Evolutionary conservation across 2,888 invertebrate genomes (phyloP), one percentile per base, ranked within the genome.

Genomic region (Lasioglossum leucozonium): DNA sequence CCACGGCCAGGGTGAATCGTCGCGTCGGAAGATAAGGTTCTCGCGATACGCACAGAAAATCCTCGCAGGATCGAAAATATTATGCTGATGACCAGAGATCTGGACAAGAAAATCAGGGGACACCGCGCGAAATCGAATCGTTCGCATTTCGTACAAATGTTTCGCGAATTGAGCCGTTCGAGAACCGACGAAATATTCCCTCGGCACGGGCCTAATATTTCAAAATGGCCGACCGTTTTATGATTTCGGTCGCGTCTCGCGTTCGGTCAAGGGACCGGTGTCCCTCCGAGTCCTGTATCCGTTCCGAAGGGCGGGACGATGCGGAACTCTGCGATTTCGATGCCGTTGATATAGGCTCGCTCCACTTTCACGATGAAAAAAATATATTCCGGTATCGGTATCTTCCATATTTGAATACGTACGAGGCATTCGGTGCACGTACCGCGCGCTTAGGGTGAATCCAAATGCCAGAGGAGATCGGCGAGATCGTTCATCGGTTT

Each of bases 141-240:
- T n/a, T 65, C 65, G 62, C 62, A 62, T 62, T 18, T 34, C n/a
- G 72, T 4, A 72, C 72, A 18, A 72, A 47, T 34, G 47, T 72
- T 22, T 34, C 34, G 22, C 42, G 62, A 62, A 76, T 76, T 44
- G 75, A 76, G 75, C 65, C 30, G n/a, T 76, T 76, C 65, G n/a
- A 65, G 44, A 76, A 30, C 34, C 22, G 65, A 34, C 22, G 34
- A 34, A 51, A 22, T 34, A 22, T 34, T 47, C 22, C 34, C 47
- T 22, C 42, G 16, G 34, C 47, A 18, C 47, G 22, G 22, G 47
- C 34, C 47, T 72, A 72, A 72, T 72, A 72, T 72, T 47, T 51
- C 47, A 51, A 72, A 72, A 47, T 34, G 72, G 47, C 26, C 34
- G 72, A 6, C 51, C 5, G 34, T 5, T 30, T 65, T 65, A 76